Base-by-base conservation (phyloP, 2,888 invertebrate species). In the Linyphia triangularis region DNA sequence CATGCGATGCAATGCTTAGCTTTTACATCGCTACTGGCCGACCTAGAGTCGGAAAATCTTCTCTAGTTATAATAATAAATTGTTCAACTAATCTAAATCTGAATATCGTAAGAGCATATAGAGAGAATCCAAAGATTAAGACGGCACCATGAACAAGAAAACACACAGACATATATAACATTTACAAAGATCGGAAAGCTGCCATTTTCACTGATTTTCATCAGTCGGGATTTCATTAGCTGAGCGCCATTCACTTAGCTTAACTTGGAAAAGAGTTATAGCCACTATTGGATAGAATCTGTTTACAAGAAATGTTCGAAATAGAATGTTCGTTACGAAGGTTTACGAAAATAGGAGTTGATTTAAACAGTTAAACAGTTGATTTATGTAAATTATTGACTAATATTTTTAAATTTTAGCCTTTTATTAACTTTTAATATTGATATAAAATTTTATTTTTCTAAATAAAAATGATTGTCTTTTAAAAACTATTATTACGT, bases 201-300 rank as follows among this genome's bases (percentile, higher is more conserved):
- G 86, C 86, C 86, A 88, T 88, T 65, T 73, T 75, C 81, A 88
- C 86, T 88, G 86, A 88, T 88, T 88, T 75, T 73, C 81, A 81
- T 88, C 86, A 88, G 86, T 63, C 24, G 67, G 73, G 57, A 75
- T 81, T 73, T 81, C 73, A 69, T 73, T 24, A 84, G 61, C 67
- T 63, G 79, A 67, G 43, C 57, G 81, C 33, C 59, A 81, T 69
- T 88, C 72, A 51, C 51, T 51, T 6, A 51, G 51, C 13, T 51
- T 16, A 9, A 3, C 51, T n/a, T 51, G 51, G 51, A 51, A 51
- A 51, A 5, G 51, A 16, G n/a, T 51, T 51, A 51, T 51, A n/a
- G 51, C 51, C 13, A 16, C 51, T n/a, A n/a, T 51, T 16, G 51
- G 51, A 51, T 51, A 13, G n/a, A 51, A 51, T 51, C 13, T 5